phyloP scores from a whole-genome alignment of 2,113 vertebrate genomes.

The Sinosuthora webbiana region DNA sequence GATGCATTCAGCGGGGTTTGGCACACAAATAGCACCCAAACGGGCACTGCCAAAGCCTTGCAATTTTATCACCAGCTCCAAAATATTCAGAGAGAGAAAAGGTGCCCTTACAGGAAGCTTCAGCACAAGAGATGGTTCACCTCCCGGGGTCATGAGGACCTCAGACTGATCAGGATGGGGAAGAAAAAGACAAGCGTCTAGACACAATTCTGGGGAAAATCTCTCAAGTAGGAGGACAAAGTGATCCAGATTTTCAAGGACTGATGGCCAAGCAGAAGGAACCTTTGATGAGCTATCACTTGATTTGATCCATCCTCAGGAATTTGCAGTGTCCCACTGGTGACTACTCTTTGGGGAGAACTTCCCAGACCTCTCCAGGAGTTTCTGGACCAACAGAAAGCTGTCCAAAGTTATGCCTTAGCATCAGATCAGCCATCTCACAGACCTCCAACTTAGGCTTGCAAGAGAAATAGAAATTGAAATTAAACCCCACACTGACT shows the following conservation, averaged over 20 bases:
- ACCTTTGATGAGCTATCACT: no score
- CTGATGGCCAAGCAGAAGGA: background rate
- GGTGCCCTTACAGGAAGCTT: background rate
- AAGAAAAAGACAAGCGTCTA: background rate
- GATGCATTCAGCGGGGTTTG: constrained; percentile 41
- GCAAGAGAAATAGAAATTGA: background rate
- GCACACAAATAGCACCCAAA: constrained; percentile 5
- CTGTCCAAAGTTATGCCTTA: background rate
- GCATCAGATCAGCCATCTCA: background rate
- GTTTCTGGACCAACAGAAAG: background rate
- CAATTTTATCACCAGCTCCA: background rate
- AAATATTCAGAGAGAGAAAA: background rate
- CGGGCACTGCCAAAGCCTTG: background rate
- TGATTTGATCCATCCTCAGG: background rate
- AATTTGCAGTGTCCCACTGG: background rate
- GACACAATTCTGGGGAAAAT: background rate
- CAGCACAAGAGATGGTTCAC: background rate
- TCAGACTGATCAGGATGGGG: background rate
- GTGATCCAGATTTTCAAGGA: background rate
- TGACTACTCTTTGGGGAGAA: background rate
- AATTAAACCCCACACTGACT: background rate
- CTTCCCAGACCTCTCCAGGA: background rate
- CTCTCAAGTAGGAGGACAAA: background rate
- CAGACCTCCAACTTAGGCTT: background rate
- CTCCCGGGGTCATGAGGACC: background rate